phyloP scores from a whole-genome alignment of 2,113 vertebrate species.

The Columba livia region DNA sequence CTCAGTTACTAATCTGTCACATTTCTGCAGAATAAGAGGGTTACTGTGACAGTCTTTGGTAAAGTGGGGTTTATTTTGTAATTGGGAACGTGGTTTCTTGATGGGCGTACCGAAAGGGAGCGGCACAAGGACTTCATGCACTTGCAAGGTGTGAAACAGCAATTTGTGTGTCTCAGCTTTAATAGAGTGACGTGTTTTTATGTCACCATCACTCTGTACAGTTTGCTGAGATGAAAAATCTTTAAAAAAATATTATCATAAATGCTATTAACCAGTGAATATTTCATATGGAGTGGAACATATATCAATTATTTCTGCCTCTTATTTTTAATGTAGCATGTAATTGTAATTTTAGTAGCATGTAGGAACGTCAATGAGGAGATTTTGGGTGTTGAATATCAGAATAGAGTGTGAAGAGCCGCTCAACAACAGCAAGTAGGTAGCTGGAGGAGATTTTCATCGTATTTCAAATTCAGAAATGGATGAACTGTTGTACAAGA shows the following conservation, averaged over 20 bases:
- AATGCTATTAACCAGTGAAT: background rate
- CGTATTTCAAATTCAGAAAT: background rate
- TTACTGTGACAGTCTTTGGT: background rate
- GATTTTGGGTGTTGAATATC: background rate
- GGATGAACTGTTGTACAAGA: background rate
- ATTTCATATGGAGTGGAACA: background rate
- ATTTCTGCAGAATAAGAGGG: background rate
- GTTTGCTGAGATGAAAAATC: background rate
- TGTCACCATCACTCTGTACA: background rate
- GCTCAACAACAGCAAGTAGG: background rate
- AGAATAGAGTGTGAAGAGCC: background rate
- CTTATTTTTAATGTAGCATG: background rate
- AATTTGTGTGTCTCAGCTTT: background rate
- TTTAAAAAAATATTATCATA: background rate
- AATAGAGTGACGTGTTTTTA: background rate
- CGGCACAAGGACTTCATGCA: background rate
- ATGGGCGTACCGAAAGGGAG: background rate
- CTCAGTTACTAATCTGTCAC: background rate
- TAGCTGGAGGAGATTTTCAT: background rate
- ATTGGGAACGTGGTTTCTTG: background rate
- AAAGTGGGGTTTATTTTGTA: background rate
- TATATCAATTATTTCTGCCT: background rate
- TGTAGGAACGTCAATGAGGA: background rate
- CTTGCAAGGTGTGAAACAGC: background rate
- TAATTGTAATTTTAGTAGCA: background rate